Percentiles rank a stretch among this genome's conserved stretches.
These are phyloP conservation scores for Calliopum simillimum DNA, from an alignment of 2,888 invertebrate genomes.

Conservation along the genomic window DNA sequence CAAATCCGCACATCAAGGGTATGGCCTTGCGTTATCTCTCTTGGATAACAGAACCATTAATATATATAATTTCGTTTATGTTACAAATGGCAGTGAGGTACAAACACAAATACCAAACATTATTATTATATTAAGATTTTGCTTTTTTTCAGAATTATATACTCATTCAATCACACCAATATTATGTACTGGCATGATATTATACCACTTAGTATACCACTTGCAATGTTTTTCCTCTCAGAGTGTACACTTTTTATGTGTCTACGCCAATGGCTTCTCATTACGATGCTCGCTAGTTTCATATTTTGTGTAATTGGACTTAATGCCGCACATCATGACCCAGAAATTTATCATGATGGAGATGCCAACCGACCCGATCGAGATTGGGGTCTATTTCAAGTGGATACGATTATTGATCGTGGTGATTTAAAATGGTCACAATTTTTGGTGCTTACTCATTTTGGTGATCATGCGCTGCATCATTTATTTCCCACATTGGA, in stretches of 20 bases:
- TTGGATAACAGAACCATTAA: constrained; percentile 69
- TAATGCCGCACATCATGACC: constrained; percentile 84
- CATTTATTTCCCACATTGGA: constrained; percentile 86
- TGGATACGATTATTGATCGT: constrained; percentile 81
- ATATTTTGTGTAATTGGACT: constrained; percentile 75
- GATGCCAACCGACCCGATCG: constrained; percentile 71
- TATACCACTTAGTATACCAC: constrained; percentile 66
- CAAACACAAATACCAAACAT: background rate
- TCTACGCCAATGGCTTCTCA: constrained; percentile 69
- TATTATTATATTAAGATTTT: background rate
- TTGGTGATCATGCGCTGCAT: constrained; percentile 83
- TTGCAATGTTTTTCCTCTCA: constrained; percentile 66
- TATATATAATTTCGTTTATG: constrained; percentile 57
- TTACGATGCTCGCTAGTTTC: constrained; percentile 71
- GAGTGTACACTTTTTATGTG: constrained; percentile 52
- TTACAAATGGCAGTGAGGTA: constrained; percentile 60
- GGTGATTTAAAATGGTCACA: constrained; percentile 75
- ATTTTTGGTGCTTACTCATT: constrained; percentile 77
- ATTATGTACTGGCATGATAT: constrained; percentile 66
- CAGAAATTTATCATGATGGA: constrained; percentile 82
- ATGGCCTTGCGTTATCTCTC: constrained; percentile 69
- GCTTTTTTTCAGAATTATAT: constrained; percentile 54
- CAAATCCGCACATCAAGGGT: constrained; percentile 70
- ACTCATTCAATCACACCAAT: constrained; percentile 56
- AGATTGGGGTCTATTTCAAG: constrained; percentile 84